Percentiles rank a stretch among this genome's conserved stretches.
Conservation (phyloP, 2,797 vertebrate genomes). For the Sebastes diaconus region DNA sequence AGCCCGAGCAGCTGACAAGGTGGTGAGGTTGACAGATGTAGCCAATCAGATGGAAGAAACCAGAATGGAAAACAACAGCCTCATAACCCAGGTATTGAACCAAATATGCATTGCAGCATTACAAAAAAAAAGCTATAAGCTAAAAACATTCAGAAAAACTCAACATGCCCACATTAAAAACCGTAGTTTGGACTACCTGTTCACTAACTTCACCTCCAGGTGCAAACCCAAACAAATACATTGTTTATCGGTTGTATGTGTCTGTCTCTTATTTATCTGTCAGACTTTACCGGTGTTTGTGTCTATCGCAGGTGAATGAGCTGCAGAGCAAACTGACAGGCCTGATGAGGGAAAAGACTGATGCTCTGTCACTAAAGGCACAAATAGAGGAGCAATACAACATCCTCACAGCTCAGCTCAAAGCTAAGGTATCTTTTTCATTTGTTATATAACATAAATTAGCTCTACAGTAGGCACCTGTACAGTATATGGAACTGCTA, state of each 20-base stretch:
- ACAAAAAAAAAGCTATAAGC: neutral
- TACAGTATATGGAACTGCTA: neutral
- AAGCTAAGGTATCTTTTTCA: slow-evolving; percentile 74
- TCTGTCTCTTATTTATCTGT: neutral
- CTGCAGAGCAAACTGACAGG: slow-evolving; percentile 33
- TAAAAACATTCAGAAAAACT: neutral
- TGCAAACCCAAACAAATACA: neutral
- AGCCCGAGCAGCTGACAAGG: slow-evolving; percentile 44
- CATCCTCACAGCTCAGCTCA: slow-evolving; percentile 75
- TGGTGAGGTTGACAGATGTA: slow-evolving; percentile 48
- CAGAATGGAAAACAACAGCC: slow-evolving; percentile 53
- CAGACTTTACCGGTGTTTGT: slow-evolving; percentile 15
- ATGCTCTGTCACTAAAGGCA: slow-evolving; percentile 65
- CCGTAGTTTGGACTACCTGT: neutral
- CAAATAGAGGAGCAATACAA: slow-evolving; percentile 77
- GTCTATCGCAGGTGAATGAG: slow-evolving; percentile 58
- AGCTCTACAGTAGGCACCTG: no score
- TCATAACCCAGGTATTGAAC: slow-evolving; percentile 64
- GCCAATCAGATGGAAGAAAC: slow-evolving; percentile 59
- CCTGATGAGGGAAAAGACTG: slow-evolving; percentile 55
- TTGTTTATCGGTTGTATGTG: neutral
- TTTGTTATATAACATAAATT: neutral
- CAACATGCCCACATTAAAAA: neutral
- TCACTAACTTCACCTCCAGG: neutral
- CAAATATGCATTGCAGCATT: neutral